Evolutionary conservation across 2,113 vertebrate species (phyloP), one percentile per base, ranked within the genome.

Genomic region (Myocastor coypus): DNA sequence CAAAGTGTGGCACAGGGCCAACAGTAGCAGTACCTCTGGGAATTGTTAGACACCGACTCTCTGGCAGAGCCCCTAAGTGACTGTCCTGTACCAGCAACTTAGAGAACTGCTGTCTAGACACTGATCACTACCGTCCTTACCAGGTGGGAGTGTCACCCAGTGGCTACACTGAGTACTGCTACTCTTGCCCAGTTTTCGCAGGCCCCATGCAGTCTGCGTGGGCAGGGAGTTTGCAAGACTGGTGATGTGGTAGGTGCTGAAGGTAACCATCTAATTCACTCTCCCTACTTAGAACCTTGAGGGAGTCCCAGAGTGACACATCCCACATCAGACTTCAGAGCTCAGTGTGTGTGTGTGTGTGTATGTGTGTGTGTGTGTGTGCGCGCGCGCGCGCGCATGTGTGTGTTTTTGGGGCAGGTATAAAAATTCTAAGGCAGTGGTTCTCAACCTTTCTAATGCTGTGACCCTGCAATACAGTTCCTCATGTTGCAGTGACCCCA

Each of bases 121-220:
- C 30, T 17, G 71, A 7, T n/a, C 22, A 3, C 11, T 1, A 4
- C 7, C 11, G 1, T 61, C 46, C 50, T 59, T 0, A 0, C 30
- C 0, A 1, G 69, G n/a, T 0, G 3, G 50, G 85, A 59, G 82
- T 0, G 40, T 64, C 82, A 46, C 78, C 46, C 32, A 83, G 90
- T 0, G 7, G 50, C 8, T 59, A 46, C 8, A 20, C 8, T 40
- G 22, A 77, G 22, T 10, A 7, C 6, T 13, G 5, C 10, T 7
- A 80, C 40, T 69, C 37, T 77, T 78, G 28, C 42, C 28, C 42
- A 30, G 73, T 46, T 40, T 55, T n/a, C 57, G 22, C 46, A 64
- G 68, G 17, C 82, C 17, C 4, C 1, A 26, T 5, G 37, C 5
- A n/a, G 68, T n/a, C 73, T 46, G 46, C 4, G n/a, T 3, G 14